Conservation (phyloP, 2,113 vertebrate species). For the Python bivittatus region DNA sequence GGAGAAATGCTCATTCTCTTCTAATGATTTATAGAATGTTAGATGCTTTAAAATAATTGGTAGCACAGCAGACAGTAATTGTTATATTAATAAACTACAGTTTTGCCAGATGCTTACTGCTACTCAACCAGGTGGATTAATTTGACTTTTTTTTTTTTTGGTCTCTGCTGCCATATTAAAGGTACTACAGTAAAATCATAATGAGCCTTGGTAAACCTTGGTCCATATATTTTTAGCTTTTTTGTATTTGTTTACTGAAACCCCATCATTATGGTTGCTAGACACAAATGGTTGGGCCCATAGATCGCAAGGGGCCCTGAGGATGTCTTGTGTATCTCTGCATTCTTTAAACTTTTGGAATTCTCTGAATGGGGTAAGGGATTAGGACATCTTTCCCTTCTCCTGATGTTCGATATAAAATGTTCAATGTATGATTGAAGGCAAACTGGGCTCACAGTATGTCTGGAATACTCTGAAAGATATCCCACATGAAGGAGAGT, state of each 20-base stretch:
- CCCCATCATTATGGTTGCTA: neutral
- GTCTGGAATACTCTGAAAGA: neutral
- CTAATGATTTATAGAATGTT: conserved; percentile 62
- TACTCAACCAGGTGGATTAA: conserved; percentile 37
- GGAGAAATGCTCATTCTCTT: conserved; percentile 51
- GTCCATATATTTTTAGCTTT: neutral
- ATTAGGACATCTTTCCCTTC: too few relatives aligned
- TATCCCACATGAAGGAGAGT: too few relatives aligned
- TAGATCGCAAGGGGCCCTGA: neutral
- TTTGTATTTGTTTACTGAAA: neutral
- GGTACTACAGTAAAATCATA: conserved; percentile 31
- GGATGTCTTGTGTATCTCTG: neutral
- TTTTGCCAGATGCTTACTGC: conserved; percentile 27
- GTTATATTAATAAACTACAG: conserved; percentile 48
- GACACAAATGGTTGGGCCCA: neutral
- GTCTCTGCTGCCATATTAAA: conserved; percentile 49
- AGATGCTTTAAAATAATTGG: conserved; percentile 54
- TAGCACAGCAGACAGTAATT: conserved; percentile 46
- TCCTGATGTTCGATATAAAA: neutral
- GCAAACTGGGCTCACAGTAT: neutral
- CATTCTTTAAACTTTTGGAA: neutral
- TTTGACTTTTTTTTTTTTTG: conserved; percentile 43
- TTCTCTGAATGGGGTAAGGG: neutral
- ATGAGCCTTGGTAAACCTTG: conserved; percentile 31
- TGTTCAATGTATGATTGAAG: neutral